Conservation (phyloP, 1,140 invertebrate species). For the Pogonus chalceus region DNA sequence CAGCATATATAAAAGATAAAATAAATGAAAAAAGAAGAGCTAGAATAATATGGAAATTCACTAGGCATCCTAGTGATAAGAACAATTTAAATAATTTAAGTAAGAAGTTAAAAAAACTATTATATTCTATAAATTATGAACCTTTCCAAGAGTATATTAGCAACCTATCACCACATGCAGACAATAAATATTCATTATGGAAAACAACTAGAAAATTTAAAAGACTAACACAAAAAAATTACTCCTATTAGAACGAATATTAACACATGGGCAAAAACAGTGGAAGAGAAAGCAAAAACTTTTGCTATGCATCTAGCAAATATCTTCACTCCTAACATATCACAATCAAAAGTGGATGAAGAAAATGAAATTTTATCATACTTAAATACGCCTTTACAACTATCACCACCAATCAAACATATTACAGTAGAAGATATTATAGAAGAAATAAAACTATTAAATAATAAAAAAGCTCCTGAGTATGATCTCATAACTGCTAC, state of each 20-base stretch:
- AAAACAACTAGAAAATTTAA: conserved; percentile 20
- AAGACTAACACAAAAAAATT: conserved; percentile 18
- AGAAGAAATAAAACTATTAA: conserved; percentile 6
- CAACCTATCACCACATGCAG: not conserved
- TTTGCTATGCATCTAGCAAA: conserved; percentile 8
- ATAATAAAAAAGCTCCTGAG: conserved; percentile 15
- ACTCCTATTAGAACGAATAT: conserved; percentile 3
- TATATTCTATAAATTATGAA: not conserved
- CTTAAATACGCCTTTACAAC: not conserved
- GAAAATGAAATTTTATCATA: not conserved
- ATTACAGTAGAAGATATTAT: not conserved
- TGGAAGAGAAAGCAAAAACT: conserved; percentile 5
- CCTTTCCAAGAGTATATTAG: conserved; percentile 3
- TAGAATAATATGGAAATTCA: not conserved
- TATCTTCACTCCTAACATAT: conserved; percentile 1
- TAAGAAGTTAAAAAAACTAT: conserved; percentile 3
- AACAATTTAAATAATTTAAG: not conserved
- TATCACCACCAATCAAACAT: not conserved
- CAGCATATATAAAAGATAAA: not conserved
- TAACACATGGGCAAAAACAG: not conserved
- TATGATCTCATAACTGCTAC: conserved; percentile 16
- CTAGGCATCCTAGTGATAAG: conserved; percentile 3
- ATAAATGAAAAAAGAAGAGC: conserved; percentile 5
- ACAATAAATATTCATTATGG: conserved; percentile 19
- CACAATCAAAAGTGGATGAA: not conserved